Conservation (phyloP, 2,797 vertebrate genomes). For the Pangasius krempfi region DNA sequence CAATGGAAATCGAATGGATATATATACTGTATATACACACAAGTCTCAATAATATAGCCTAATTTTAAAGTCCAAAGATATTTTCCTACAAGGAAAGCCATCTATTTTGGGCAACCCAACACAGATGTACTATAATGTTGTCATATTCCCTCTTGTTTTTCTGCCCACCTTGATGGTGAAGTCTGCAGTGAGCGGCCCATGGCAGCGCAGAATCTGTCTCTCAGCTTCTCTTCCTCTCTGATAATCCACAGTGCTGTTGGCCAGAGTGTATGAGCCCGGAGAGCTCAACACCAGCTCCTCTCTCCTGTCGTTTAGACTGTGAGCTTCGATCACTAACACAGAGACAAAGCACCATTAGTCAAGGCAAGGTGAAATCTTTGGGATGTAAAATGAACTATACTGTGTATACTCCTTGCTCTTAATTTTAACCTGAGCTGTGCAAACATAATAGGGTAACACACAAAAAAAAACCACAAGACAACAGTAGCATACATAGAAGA, state of each 20-base stretch:
- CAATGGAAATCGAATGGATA: not conserved
- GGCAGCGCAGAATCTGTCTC: constrained; percentile 81
- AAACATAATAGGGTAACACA: not conserved
- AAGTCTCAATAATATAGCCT: not conserved
- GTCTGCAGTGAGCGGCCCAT: constrained; percentile 84
- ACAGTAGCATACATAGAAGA: not conserved
- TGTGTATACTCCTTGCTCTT: not conserved
- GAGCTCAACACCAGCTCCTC: constrained; percentile 80
- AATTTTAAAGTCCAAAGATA: not conserved
- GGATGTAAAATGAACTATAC: not conserved
- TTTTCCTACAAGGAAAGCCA: not conserved
- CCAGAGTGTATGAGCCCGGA: constrained; percentile 78
- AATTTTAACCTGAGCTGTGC: not conserved
- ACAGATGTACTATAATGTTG: not conserved
- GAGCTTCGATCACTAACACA: constrained; percentile 85
- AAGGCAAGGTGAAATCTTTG: not conserved
- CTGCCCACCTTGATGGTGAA: constrained; percentile 87
- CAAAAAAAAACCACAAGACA: not conserved
- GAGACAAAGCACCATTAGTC: constrained; percentile 34
- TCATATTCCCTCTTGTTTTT: not conserved
- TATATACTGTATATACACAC: too few species aligned
- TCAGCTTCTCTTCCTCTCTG: constrained; percentile 76
- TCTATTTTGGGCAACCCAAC: not conserved
- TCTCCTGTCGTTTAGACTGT: constrained; percentile 80
- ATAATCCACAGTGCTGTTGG: constrained; percentile 88